Base-by-base conservation (phyloP, 1,140 invertebrate genomes). In the Cotesia chilonis region DNA sequence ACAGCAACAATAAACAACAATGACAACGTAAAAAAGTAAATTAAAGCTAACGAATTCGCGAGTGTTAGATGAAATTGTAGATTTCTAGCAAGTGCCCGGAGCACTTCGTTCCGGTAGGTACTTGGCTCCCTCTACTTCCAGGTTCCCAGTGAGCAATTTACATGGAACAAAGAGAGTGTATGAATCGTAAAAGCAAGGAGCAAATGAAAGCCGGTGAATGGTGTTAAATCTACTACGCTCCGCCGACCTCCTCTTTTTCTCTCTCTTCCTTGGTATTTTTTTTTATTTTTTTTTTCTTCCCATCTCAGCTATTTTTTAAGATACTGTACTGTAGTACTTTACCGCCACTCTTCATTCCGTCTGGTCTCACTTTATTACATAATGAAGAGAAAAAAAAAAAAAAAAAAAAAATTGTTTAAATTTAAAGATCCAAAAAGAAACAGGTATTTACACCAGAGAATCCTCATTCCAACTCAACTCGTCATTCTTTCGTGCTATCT, bases 41-140 rank as follows among this genome's bases (percentile, higher is more conserved):
- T 55, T n/a, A 36, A 59, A 60, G 41, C 4, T 28, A 20, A 54
- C 14, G 35, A 57, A 69, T 69, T 59, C 41, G 35, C 35, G 55
- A 59, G 36, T 28, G 61, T 38, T 64, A 64, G 35, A 41, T 17
- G 55, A 73, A 63, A 71, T 73, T 54, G 41, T 60, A 69, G 66
- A 73, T 73, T 73, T 73, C 66, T 57, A 64, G 57, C 59, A 73
- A 73, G 66, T 64, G 17, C 55, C 3, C 38, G 20, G n/a, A 37
- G 55, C 68, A 60, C 36, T 69, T 60, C 47, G 61, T 66, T 71
- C 63, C 61, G 61, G 47, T 67, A 66, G 35, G 54, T 69, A 73
- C 71, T 69, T 60, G 37, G 65, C 52, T 59, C 47, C 66, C 68
- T 60, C 41, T 47, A 47, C 41, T 63, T 72, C 28, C 54, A 47